Evolutionary conservation across 2,797 vertebrate genomes (phyloP).

Genomic region (Gymnoscopelus braueri): DNA sequence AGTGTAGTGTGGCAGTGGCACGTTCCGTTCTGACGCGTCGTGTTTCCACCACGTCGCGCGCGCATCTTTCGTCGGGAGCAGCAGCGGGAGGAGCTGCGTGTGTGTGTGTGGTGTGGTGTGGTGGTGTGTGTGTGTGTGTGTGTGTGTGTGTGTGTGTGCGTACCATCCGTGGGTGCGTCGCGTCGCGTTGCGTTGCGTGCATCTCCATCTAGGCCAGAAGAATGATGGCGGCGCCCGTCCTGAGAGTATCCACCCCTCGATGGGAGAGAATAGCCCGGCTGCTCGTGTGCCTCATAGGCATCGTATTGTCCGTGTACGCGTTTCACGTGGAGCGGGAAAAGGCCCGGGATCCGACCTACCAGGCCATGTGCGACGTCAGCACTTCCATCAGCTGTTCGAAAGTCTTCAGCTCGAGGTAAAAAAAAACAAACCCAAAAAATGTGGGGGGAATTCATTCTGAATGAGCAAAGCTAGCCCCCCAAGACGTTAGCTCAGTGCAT

Average conservation of each 20-base stretch:
- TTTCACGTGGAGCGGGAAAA: conserved; percentile 95
- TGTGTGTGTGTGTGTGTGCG: too few relatives aligned
- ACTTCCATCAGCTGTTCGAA: conserved; percentile 95
- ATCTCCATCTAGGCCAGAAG: conserved; percentile 27
- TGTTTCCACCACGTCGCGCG: too few relatives aligned
- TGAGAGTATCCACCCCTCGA: conserved; percentile 98
- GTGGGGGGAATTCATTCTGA: too few relatives aligned
- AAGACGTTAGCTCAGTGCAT: too few relatives aligned
- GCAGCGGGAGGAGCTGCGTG: too few relatives aligned
- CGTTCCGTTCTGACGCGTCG: conserved; percentile 27
- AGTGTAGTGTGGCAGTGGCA: conserved; percentile 2
- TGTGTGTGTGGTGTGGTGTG: too few relatives aligned
- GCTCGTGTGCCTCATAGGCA: conserved; percentile 91
- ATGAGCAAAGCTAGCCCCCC: too few relatives aligned
- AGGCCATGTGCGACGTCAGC: conserved; percentile 92
- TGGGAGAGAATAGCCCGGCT: conserved; percentile 95
- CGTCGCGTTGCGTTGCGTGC: too few relatives aligned
- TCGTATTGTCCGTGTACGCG: conserved; percentile 91
- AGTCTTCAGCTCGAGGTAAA: conserved; percentile 96
- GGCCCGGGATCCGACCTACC: conserved; percentile 86
- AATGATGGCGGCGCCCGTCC: conserved; percentile 98
- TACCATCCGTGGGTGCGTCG: too few relatives aligned
- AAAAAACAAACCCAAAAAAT: too few relatives aligned
- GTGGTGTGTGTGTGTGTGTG: too few relatives aligned
- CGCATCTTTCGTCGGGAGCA: too few relatives aligned